Evolutionary conservation across 2,113 vertebrate genomes (phyloP).

Genomic region (Pluvialis apricaria): DNA sequence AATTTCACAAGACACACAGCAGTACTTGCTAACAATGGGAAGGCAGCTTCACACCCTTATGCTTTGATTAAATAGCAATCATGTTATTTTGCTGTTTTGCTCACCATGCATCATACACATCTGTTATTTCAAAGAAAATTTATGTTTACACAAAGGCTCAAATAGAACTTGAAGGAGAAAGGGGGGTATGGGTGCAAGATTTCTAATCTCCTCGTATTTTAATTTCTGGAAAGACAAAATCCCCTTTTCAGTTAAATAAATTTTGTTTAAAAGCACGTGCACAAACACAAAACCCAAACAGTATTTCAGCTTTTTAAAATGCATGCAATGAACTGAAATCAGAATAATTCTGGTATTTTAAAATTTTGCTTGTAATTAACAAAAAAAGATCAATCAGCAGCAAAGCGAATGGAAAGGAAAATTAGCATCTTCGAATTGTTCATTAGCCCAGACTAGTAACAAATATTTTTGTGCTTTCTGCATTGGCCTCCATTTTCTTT

Average conservation of each 20-base stretch:
- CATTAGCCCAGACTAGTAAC: not conserved
- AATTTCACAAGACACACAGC: not conserved
- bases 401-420: not conserved
- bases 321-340: not conserved
- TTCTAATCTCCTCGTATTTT: constrained; percentile 14
- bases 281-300: constrained; percentile 4
- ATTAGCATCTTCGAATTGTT: not conserved
- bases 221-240: constrained; percentile 11
- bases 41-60: not conserved
- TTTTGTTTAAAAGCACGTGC: not conserved
- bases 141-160: constrained; percentile 6
- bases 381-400: not conserved
- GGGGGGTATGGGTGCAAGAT: not conserved
- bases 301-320: constrained; percentile 13
- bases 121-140: constrained; percentile 41
- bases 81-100: not conserved
- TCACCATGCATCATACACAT: not conserved
- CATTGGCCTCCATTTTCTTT: not conserved
- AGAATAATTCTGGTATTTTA: not conserved
- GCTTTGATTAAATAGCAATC: constrained; percentile 28
- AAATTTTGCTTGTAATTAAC: constrained; percentile 1
- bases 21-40: not conserved
- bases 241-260: not conserved
- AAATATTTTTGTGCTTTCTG: not conserved
- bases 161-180: constrained; percentile 9